These are phyloP conservation scores for Sylvia atricapilla DNA, from an alignment of 2,113 vertebrate species.

Conservation along the genomic window DNA sequence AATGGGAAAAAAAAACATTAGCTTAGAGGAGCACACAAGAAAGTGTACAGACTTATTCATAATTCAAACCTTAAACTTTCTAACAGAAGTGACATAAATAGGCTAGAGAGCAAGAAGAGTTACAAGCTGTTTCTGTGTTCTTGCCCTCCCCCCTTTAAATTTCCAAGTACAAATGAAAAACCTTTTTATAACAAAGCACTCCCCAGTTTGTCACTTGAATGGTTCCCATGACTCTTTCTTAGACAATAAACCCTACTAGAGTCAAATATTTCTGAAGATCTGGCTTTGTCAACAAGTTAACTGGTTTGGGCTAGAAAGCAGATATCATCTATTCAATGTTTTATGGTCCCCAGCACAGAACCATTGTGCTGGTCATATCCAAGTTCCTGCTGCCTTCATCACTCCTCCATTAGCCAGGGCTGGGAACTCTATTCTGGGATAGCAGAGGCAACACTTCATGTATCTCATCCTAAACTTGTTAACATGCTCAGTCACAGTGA, in stretches of 20 bases:
- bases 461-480: not conserved
- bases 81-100: not conserved
- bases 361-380: not conserved
- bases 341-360: not conserved
- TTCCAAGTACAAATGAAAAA: not conserved
- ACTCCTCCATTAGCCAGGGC: not conserved
- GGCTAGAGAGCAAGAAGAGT: not conserved
- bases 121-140: not conserved
- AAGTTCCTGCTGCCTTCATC: not conserved
- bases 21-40: not conserved
- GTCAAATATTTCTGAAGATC: not conserved
- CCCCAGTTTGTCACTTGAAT: not conserved
- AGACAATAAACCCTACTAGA: not conserved
- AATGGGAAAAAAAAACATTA: not conserved
- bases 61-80: not conserved
- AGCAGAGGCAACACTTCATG: not conserved
- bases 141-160: not conserved
- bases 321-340: not conserved
- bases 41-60: not conserved
- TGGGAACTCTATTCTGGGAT: not conserved
- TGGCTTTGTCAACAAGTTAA: not conserved
- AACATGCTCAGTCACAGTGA: not conserved
- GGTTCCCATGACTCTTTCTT: not conserved
- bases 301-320: not conserved
- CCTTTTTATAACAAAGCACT: not conserved